Evolutionary conservation across 2,888 invertebrate species (phyloP).

Genomic region (Polyploca ridens): DNA sequence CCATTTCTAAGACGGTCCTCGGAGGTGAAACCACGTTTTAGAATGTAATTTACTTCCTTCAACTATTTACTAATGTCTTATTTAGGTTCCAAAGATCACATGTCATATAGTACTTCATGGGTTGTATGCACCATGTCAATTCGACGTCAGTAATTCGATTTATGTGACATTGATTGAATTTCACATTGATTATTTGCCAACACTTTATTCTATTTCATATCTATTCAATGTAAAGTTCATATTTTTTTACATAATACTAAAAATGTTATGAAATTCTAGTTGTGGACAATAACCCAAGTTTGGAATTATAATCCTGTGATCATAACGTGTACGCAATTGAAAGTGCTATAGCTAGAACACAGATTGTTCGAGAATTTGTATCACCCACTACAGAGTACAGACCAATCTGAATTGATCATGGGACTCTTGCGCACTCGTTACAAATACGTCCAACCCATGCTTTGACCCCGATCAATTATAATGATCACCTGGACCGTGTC

Average conservation of each 20-base stretch:
- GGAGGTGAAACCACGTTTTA: background rate
- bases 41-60: background rate
- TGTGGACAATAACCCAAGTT: background rate
- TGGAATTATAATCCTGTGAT: no score
- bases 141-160: background rate
- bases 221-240: no score
- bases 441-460: background rate
- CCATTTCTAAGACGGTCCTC: background rate
- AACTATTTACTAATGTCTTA: background rate
- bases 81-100: background rate
- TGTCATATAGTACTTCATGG: background rate
- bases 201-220: background rate
- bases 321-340: no score
- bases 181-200: background rate
- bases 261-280: no score
- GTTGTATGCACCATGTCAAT: background rate
- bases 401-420: background rate
- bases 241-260: no score
- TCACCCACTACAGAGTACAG: background rate
- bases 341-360: no score
- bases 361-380: background rate
- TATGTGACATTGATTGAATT: background rate
- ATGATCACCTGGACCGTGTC: slow-evolving; percentile 70
- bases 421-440: slow-evolving; percentile 16
- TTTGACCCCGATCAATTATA: slow-evolving; percentile 53